Evolutionary conservation across 2,113 vertebrate genomes (phyloP), one percentile per base, ranked within the genome.

Genomic region (Pterocles gutturalis): DNA sequence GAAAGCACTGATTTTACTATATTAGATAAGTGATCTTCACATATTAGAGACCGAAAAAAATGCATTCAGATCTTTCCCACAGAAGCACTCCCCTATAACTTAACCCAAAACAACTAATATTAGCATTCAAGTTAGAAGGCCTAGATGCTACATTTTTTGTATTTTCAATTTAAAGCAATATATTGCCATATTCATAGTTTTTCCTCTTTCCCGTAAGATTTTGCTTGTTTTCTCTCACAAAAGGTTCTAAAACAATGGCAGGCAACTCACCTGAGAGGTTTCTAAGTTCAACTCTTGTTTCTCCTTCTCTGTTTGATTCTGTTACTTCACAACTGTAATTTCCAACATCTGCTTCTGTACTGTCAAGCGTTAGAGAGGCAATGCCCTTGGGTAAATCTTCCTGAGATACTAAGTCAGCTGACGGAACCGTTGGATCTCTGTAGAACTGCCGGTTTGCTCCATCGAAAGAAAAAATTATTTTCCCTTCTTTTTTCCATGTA

Each of bases 241-340:
- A 4, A 84, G 28, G 13, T 49, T 94, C 51, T 55, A 54, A 64
- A 95, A 57, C 9, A 81, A 69, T 3, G 13, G 80, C 6, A 94
- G 43, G 66, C 11, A 65, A 96, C 97, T 98, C 94, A 98, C 98
- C 96, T 34, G 77, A 10, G 48, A 5, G 43, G 5, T 70, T 69
- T 77, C 3, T 96, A 33, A 98, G 90, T 78, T 98, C 97, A 65
- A 98, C 2, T 48, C 2, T 67, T 10, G 49, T 83, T 88, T 95
- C 79, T 21, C 98, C 98, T 97, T 98, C 97, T 86, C 98, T 98
- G 86, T 48, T 97, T 25, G 84, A 87, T 95, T 98, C 98, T 67
- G 92, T 97, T 41, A 98, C 97, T 97, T 98, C 95, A 38, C 98
- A 98, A 7, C 76, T 98, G 67, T 98, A 98, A 95, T 98, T 98